Conservation (phyloP, 35 echinoderm and acorn worm genomes). For the Holothuria glaberrima region DNA sequence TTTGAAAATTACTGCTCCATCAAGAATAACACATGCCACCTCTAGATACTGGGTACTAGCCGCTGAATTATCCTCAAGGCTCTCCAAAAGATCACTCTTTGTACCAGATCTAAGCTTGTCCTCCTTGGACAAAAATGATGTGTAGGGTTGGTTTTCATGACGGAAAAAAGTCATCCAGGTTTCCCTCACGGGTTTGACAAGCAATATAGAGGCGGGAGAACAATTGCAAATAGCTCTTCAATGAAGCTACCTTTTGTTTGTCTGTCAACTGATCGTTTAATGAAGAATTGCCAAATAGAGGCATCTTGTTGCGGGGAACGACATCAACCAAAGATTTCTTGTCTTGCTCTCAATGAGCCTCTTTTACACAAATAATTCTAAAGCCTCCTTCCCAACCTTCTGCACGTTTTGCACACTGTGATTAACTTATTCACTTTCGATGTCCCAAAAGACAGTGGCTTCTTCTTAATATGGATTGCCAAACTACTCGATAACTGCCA, state of each 20-base stretch:
- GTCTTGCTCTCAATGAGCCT: constrained; percentile 7
- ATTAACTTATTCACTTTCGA: constrained; percentile 1
- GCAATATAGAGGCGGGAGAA: constrained; percentile 56
- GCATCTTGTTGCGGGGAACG: constrained; percentile 63
- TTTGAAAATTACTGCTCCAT: constrained; percentile 59
- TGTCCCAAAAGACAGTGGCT: constrained; percentile 38
- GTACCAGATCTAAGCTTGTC: neutral
- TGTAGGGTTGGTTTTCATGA: constrained; percentile 42
- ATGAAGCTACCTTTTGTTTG: constrained; percentile 18
- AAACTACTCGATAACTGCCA: constrained; percentile 36
- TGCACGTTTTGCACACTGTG: constrained; percentile 56
- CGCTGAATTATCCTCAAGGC: constrained; percentile 26
- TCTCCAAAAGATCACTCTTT: constrained; percentile 52
- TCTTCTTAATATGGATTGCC: constrained; percentile 74
- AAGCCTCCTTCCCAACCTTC: constrained; percentile 40
- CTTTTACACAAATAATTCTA: constrained; percentile 48
- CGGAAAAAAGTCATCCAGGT: constrained; percentile 51
- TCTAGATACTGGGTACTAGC: constrained; percentile 4
- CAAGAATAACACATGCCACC: constrained; percentile 47
- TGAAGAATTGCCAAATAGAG: constrained; percentile 21
- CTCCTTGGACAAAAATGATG: constrained; percentile 10
- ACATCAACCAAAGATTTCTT: constrained; percentile 33
- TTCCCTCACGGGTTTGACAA: constrained; percentile 39
- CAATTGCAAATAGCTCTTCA: constrained; percentile 56
- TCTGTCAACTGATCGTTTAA: constrained; percentile 4